Conservation (phyloP, 92 coral and sea anemone species). For the Umimayanthus chanpuru region DNA sequence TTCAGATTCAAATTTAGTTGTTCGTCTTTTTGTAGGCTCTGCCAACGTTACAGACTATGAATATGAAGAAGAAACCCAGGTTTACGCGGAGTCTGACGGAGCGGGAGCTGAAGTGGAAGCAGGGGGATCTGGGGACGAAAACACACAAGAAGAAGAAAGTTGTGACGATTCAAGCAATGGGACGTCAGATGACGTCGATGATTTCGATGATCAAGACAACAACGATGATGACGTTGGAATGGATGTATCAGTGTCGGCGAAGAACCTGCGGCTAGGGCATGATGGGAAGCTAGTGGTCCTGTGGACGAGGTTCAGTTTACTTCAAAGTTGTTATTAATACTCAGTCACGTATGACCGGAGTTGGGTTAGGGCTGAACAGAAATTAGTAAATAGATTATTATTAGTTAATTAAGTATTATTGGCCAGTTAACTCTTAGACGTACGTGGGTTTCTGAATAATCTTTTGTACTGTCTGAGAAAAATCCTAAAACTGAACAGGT, state of each 20-base stretch:
- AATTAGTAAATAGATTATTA: no score
- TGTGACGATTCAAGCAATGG: slow-evolving; percentile 46
- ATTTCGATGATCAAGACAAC: background rate
- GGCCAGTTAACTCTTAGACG: no score
- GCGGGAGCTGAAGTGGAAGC: slow-evolving; percentile 60
- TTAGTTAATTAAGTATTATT: no score
- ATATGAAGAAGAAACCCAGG: slow-evolving; percentile 51
- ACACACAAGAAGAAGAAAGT: slow-evolving; percentile 44
- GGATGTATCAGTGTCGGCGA: slow-evolving; percentile 68
- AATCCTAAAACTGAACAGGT: no score
- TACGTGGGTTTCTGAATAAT: no score
- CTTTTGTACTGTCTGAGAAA: no score
- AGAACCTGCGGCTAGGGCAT: slow-evolving; percentile 77
- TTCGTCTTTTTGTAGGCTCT: background rate
- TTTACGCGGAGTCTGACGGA: slow-evolving; percentile 61
- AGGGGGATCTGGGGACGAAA: slow-evolving; percentile 50
- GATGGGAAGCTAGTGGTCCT: slow-evolving; percentile 84
- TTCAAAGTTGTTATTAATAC: background rate
- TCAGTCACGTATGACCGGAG: no score
- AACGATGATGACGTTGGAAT: slow-evolving; percentile 47
- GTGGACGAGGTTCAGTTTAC: slow-evolving; percentile 82
- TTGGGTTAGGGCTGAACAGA: no score
- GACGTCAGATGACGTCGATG: slow-evolving; percentile 25
- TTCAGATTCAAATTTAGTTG: background rate
- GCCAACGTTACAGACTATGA: slow-evolving; percentile 55